phyloP scores from a whole-genome alignment of 2,113 vertebrate genomes.

The Glaucomys volans region DNA sequence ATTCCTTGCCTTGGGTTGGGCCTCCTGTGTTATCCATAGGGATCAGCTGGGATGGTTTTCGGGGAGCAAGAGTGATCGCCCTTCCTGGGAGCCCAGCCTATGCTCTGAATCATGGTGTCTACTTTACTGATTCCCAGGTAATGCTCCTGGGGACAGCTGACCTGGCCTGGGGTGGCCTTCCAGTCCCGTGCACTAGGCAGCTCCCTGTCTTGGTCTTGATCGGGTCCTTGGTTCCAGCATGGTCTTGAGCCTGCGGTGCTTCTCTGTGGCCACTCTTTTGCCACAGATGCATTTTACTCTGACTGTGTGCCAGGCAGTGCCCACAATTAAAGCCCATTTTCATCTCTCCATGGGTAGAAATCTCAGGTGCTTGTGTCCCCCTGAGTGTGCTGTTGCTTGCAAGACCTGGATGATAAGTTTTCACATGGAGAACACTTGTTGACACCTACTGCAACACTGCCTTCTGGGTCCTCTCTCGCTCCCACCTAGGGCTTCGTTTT shows the following conservation, averaged over 20 bases:
- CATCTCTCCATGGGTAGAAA: rapidly evolving
- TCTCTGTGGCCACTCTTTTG: not conserved
- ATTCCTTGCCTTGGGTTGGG: not conserved
- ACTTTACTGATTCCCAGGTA: conserved; percentile 90
- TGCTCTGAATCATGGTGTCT: conserved; percentile 93
- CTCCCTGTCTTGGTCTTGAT: not conserved
- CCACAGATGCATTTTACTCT: not conserved
- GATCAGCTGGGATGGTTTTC: conserved; percentile 91
- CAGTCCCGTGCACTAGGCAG: too few relatives aligned
- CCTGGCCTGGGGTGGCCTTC: not conserved
- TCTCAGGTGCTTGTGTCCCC: rapidly evolving
- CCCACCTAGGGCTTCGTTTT: conserved; percentile 89
- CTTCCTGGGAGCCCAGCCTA: conserved; percentile 91
- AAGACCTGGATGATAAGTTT: not conserved
- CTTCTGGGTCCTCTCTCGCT: not conserved
- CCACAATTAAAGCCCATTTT: not conserved
- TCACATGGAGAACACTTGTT: not conserved
- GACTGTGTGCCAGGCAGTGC: not conserved
- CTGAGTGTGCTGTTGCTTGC: not conserved
- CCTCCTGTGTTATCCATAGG: conserved; percentile 80
- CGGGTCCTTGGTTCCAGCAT: not conserved
- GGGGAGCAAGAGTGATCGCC: conserved; percentile 91
- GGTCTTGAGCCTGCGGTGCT: not conserved
- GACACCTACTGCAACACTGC: not conserved
- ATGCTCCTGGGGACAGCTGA: not conserved